These are phyloP conservation scores for Rallus limicola DNA, from an alignment of 2,113 vertebrate genomes.

Conservation along the genomic window DNA sequence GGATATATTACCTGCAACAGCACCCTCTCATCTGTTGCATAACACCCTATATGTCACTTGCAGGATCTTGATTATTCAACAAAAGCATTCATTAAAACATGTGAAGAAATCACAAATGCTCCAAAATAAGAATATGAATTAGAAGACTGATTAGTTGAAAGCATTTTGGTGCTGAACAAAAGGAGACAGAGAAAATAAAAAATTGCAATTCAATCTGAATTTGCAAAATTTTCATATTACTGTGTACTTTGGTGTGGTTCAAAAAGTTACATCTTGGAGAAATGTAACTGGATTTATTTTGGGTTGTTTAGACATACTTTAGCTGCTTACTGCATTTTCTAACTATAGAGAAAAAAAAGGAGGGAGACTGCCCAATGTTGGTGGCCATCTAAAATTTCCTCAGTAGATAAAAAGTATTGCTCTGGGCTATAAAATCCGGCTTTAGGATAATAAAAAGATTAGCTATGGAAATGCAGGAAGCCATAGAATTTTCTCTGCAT, in stretches of 20 bases:
- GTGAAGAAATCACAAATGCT: neutral
- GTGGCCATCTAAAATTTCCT: slow-evolving; percentile 17
- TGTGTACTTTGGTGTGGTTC: neutral
- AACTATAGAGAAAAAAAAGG: neutral
- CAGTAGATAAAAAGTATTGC: slow-evolving; percentile 34
- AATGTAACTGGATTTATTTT: neutral
- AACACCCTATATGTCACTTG: neutral
- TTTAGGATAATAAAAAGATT: slow-evolving; percentile 48
- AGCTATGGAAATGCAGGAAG: slow-evolving; percentile 29
- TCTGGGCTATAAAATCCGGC: neutral
- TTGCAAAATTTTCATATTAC: neutral
- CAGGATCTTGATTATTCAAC: neutral
- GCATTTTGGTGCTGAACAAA: neutral
- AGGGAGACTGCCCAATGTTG: neutral
- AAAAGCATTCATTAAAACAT: neutral
- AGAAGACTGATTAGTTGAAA: neutral
- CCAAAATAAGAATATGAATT: neutral
- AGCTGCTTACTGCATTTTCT: neutral
- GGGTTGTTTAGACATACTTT: neutral
- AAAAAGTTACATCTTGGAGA: neutral
- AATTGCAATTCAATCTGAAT: neutral
- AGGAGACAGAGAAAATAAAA: neutral
- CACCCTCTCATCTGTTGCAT: neutral
- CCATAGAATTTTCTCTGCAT: neutral
- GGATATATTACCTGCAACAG: neutral